Base-by-base conservation (phyloP, 2,113 vertebrate species). In the Parus major region DNA sequence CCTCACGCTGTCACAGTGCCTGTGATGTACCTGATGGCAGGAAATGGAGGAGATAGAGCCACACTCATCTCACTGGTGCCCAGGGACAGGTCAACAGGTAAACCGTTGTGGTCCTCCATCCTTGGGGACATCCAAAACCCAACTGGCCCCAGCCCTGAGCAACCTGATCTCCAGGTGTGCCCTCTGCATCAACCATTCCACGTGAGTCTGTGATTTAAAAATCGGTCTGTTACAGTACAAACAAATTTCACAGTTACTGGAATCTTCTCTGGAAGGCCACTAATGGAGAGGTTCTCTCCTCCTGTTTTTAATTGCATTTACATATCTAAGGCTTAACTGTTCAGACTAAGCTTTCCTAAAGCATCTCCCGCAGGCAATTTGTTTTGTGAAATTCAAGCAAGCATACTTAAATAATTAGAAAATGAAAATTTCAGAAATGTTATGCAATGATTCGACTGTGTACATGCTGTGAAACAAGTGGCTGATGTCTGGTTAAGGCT, bases 381-480 rank as follows among this genome's bases (percentile, higher is more conserved):
- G 15, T 80, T 86, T 70, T 17, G 39, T 66, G 53, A 46, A 94
- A 92, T 94, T 87, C 29, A 78, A 56, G 50, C 24, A 82, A 91
- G 33, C 27, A 19, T 71, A 39, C 73, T 87, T 82, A 87, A 78
- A 61, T 70, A 70, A 90, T 82, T 88, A 69, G 39, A 59, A 86
- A 76, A 84, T 9, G n/a, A 60, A 92, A 84, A 76, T 72, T 85
- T 92, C 44, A 42, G 56, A 56, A 90, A 88, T 49, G 4, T 90
- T 84, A 78, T 68, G 53, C 57, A 86, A 44, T 71, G 44, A 86
- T 86, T 66, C 0, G 11, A 49, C 63, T 82, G 24, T 28, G 29
- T 88, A 35, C 52, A 41, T 59, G 60, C 73, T 96, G 89, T 92
- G 89, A 69, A 91, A 55, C 55, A 88, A 90, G 63, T 41, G 64